A percentile compares a stretch with the other conserved stretches of the same genome.
phyloP scores from a whole-genome alignment of 2,113 vertebrate species.

The Solenodon paradoxus region DNA sequence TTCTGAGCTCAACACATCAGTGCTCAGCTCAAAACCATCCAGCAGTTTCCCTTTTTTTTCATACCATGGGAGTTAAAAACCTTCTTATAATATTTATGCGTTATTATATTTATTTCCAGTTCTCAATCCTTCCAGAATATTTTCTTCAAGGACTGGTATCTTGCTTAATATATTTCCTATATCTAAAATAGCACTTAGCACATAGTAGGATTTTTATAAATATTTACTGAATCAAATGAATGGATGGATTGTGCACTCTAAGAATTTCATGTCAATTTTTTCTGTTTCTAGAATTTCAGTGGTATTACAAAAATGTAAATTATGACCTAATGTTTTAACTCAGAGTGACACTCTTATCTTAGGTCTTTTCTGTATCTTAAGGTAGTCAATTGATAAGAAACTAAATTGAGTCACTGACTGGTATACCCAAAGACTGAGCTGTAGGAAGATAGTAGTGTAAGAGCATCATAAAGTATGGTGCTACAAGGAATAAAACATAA shows the following conservation, averaged over 20 bases:
- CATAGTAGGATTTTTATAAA: not conserved
- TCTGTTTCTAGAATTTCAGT: not conserved
- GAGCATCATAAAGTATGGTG: not conserved
- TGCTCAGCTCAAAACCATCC: not conserved
- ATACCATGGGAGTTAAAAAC: not conserved
- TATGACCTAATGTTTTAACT: not conserved
- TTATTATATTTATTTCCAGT: not conserved
- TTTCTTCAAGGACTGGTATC: not conserved
- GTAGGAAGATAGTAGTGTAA: not conserved
- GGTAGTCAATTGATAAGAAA: not conserved
- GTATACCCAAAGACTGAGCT: not conserved
- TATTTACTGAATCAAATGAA: not conserved
- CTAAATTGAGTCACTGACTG: not conserved
- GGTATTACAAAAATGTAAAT: not conserved
- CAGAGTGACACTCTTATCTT: not conserved
- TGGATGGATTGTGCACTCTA: not conserved
- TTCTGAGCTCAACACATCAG: not conserved
- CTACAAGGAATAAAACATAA: not conserved
- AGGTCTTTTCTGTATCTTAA: not conserved
- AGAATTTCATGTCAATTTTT: not conserved
- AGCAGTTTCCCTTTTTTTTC: not conserved
- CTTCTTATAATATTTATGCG: not conserved
- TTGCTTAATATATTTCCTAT: not conserved
- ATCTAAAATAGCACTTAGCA: not conserved
- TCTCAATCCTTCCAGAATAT: not conserved